Evolutionary conservation across 2,113 vertebrate genomes (phyloP).

Genomic region (Columba livia): DNA sequence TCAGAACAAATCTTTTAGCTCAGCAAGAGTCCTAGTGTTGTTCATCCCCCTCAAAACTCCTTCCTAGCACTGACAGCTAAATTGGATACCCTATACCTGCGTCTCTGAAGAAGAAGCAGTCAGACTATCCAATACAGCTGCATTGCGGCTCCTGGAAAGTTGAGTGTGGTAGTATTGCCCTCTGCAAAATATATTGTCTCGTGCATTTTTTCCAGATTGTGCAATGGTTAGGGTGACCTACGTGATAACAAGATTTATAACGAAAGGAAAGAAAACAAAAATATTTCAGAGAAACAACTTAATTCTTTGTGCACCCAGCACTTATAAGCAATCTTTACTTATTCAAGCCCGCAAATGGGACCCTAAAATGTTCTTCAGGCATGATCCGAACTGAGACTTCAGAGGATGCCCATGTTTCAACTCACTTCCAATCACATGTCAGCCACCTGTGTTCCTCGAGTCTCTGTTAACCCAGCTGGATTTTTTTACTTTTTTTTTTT

Average conservation of each 20-base stretch:
- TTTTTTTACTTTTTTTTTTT: neutral
- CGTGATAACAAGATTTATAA: neutral
- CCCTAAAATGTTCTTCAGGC: conserved; percentile 18
- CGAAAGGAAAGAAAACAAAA: neutral
- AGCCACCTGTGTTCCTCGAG: conserved; percentile 43
- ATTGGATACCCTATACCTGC: neutral
- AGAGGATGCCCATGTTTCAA: conserved; percentile 4
- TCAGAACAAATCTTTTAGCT: neutral
- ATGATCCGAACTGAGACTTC: neutral
- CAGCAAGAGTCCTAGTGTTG: neutral
- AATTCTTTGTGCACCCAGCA: neutral
- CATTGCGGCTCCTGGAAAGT: neutral
- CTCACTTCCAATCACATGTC: conserved; percentile 22
- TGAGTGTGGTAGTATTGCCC: neutral
- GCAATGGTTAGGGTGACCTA: neutral
- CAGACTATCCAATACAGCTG: accelerated
- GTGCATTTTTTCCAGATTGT: neutral
- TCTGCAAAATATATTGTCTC: neutral
- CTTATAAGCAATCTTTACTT: neutral
- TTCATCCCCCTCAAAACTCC: neutral
- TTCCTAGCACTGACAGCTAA: neutral
- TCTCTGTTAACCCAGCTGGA: conserved; percentile 43
- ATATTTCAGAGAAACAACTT: neutral
- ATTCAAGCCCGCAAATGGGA: neutral
- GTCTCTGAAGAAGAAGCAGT: neutral